Evolutionary conservation across 2,797 vertebrate species (phyloP).

Genomic region (Sitta carolinensis): DNA sequence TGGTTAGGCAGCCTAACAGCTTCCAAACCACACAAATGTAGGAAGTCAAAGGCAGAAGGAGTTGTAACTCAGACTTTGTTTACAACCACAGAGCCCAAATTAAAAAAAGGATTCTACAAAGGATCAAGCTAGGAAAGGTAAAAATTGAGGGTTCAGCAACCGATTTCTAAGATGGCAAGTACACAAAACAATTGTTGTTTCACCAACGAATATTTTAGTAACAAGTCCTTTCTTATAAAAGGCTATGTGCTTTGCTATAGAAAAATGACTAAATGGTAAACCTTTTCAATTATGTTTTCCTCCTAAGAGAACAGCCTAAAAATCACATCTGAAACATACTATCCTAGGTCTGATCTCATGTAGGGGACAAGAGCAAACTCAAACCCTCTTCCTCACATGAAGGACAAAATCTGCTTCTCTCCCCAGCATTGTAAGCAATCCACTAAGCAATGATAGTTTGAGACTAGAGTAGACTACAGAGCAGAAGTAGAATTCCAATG

Average conservation of each 20-base stretch:
- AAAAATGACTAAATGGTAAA: background rate
- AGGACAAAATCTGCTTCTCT: background rate
- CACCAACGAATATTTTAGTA: background rate
- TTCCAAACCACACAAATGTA: background rate
- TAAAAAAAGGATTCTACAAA: background rate
- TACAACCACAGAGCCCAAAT: background rate
- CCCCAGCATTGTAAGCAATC: background rate
- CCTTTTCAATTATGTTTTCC: background rate
- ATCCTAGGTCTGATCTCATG: background rate
- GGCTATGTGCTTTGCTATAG: background rate
- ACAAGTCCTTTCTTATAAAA: background rate
- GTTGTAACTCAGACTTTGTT: background rate
- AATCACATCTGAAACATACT: background rate
- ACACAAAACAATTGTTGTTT: background rate
- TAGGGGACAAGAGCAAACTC: background rate
- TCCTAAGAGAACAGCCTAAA: background rate
- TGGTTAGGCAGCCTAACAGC: background rate
- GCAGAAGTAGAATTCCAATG: background rate
- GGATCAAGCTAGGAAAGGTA: background rate
- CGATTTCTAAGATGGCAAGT: rapidly evolving
- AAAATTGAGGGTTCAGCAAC: background rate
- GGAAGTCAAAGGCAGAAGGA: background rate
- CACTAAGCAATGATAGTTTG: background rate
- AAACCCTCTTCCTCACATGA: background rate
- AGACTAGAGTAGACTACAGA: background rate